Evolutionary conservation across 2,797 vertebrate genomes (phyloP).

Genomic region (Danio jaintianensis): DNA sequence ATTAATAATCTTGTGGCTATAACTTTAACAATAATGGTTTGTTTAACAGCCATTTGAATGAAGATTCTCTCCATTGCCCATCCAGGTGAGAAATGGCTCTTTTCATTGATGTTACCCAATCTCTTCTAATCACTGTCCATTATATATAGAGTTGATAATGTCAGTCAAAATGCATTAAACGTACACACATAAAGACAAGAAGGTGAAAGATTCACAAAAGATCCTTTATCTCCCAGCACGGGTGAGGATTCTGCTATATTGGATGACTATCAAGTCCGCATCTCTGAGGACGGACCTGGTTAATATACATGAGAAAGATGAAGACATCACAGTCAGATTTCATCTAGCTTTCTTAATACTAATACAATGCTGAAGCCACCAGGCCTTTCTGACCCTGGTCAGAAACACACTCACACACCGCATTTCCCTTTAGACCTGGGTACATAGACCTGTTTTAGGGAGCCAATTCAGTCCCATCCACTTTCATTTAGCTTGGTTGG

Average conservation of each 20-base stretch:
- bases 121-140: slow-evolving; percentile 9
- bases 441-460: slow-evolving; percentile 26
- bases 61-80: not conserved
- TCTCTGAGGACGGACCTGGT: slow-evolving; percentile 19
- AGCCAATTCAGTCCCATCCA: slow-evolving; percentile 53
- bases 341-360: slow-evolving; percentile 16
- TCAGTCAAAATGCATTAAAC: slow-evolving; percentile 28
- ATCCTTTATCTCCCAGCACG: slow-evolving; percentile 8
- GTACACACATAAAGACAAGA: slow-evolving; percentile 8
- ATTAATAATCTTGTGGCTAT: too few species aligned
- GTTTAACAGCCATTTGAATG: not conserved
- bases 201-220: slow-evolving; percentile 21
- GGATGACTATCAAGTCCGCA: slow-evolving; percentile 7
- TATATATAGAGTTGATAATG: slow-evolving; percentile 10
- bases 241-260: slow-evolving; percentile 13
- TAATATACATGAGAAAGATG: slow-evolving; percentile 27
- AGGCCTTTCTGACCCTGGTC: slow-evolving; percentile 22
- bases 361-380: not conserved
- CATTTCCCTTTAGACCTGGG: slow-evolving; percentile 44
- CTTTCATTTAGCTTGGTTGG: slow-evolving; percentile 43
- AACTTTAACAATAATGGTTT: not conserved
- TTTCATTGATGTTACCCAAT: not conserved
- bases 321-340: slow-evolving; percentile 37
- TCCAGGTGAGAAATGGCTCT: not conserved
- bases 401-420: not conserved